phyloP scores from a whole-genome alignment of 2,888 invertebrate species.

The Spodoptera littoralis region DNA sequence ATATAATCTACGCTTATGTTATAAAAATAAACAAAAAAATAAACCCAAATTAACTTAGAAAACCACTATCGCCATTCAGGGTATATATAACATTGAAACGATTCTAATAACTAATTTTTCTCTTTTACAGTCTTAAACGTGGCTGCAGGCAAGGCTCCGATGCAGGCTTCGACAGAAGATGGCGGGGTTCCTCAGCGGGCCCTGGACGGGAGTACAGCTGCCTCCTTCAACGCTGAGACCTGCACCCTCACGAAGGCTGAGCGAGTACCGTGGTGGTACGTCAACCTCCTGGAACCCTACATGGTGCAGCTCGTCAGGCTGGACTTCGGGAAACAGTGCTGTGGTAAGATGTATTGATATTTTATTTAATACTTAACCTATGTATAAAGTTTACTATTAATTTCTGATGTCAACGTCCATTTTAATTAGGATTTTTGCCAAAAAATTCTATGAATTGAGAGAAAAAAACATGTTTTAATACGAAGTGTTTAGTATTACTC shows the following conservation, averaged over 20 bases:
- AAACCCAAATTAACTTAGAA: no score
- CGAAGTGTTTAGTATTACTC: no score
- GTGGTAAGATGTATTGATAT: slow-evolving; percentile 90
- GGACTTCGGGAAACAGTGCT: slow-evolving; percentile 97
- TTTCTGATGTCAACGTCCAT: no score
- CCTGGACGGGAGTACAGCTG: slow-evolving; percentile 96
- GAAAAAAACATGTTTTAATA: no score
- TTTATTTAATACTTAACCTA: no score
- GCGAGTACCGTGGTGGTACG: slow-evolving; percentile 98
- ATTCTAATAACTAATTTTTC: slow-evolving; percentile 4
- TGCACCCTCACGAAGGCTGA: slow-evolving; percentile 96
- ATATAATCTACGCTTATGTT: no score
- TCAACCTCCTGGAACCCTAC: slow-evolving; percentile 97
- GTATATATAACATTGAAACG: no score
- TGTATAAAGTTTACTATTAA: no score
- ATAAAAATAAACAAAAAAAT: no score
- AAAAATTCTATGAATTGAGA: no score
- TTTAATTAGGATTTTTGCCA: no score
- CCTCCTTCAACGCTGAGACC: slow-evolving; percentile 94
- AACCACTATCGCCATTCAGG: no score
- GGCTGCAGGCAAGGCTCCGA: slow-evolving; percentile 97
- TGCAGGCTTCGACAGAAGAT: slow-evolving; percentile 95
- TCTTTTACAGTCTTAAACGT: slow-evolving; percentile 94
- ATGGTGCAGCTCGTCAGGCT: slow-evolving; percentile 97
- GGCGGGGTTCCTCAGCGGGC: slow-evolving; percentile 96